phyloP scores from a whole-genome alignment of 1,140 invertebrate genomes.

The Elymnias hypermnestra region DNA sequence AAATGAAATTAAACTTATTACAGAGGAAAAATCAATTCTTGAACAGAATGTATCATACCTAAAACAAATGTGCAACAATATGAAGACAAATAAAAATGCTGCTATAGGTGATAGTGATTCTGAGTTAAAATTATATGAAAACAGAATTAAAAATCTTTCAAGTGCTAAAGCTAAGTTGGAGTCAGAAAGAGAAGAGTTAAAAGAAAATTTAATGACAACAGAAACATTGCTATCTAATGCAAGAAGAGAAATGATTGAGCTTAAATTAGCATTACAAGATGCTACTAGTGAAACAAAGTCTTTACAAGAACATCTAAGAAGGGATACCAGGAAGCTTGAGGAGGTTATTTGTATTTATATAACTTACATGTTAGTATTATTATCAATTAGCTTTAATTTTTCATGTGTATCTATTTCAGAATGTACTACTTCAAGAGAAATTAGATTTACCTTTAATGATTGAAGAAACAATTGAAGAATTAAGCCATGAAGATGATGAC shows the following conservation, averaged over 20 bases:
- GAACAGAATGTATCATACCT: constrained; percentile 67
- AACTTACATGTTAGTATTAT: too few relatives aligned
- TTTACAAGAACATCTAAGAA: constrained; percentile 51
- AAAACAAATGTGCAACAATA: constrained; percentile 67
- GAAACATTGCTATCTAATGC: constrained; percentile 66
- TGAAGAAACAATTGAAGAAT: constrained; percentile 56
- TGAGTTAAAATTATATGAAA: constrained; percentile 67
- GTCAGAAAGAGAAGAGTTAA: constrained; percentile 45
- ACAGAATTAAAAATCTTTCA: constrained; percentile 56
- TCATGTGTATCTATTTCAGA: too few relatives aligned
- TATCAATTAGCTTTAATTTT: too few relatives aligned
- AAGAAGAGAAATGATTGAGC: constrained; percentile 65
- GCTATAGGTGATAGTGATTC: constrained; percentile 45
- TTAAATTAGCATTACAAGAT: constrained; percentile 71
- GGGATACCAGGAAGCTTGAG: constrained; percentile 39
- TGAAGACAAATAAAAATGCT: constrained; percentile 47
- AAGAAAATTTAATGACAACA: constrained; percentile 52
- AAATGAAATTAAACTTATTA: constrained; percentile 63
- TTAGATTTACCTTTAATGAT: constrained; percentile 45
- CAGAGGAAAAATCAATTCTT: constrained; percentile 58
- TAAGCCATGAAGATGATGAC: constrained; percentile 56
- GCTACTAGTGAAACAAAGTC: constrained; percentile 65
- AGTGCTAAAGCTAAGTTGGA: constrained; percentile 55
- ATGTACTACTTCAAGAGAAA: constrained; percentile 34
- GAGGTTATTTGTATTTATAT: constrained; percentile 33